Evolutionary conservation across 92 coral and sea anemone species (phyloP).

Genomic region (Diadumene lineata): DNA sequence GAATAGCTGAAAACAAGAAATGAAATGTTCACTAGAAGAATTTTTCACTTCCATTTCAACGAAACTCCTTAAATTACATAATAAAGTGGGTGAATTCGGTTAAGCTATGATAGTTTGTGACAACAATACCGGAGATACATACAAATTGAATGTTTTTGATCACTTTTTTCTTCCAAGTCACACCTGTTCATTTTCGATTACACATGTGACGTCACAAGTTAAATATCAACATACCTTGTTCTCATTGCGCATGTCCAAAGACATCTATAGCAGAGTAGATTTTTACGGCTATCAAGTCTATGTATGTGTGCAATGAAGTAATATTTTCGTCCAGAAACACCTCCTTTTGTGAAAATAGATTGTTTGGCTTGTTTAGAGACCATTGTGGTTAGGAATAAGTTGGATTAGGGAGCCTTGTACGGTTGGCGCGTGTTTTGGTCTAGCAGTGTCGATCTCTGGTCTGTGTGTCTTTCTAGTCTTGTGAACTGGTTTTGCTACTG

Average conservation of each 20-base stretch:
- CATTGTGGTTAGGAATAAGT: constrained; percentile 26
- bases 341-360: constrained; percentile 11
- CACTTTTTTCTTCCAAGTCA: background rate
- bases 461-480: background rate
- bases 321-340: constrained; percentile 4
- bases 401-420: constrained; percentile 10
- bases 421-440: constrained; percentile 3
- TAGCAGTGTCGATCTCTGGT: background rate
- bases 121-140: constrained; percentile 11
- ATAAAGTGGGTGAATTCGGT: background rate
- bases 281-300: background rate
- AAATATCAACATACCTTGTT: constrained; percentile 23
- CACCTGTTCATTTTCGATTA: constrained; percentile 30
- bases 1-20: background rate
- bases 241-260: constrained; percentile 28
- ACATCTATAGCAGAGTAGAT: constrained; percentile 5
- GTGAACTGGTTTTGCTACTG: background rate
- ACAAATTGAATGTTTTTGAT: constrained; percentile 4
- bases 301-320: constrained; percentile 33
- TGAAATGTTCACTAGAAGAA: no score
- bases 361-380: constrained; percentile 9
- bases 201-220: constrained; percentile 36
- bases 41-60: background rate
- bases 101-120: constrained; percentile 3
- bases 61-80: background rate